Conservation (phyloP, 2,113 vertebrate genomes). For the Argyrosomus japonicus region DNA sequence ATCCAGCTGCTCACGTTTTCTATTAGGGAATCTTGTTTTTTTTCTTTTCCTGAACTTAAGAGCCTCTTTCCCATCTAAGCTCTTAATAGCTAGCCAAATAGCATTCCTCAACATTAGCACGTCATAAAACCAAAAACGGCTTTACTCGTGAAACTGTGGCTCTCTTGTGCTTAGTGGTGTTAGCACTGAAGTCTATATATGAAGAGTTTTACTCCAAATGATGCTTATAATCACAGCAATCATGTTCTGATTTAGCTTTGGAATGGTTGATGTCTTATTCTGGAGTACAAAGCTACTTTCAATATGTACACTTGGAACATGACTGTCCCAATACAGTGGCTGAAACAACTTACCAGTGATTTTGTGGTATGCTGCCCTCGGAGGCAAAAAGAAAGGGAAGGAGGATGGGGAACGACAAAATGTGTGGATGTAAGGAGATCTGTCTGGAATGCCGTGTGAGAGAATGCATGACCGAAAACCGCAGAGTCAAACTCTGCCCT, state of each 20-base stretch:
- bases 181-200: background rate
- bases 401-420: slow-evolving; percentile 2
- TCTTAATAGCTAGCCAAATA: slow-evolving; percentile 42
- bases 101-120: slow-evolving; percentile 66
- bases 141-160: slow-evolving; percentile 40
- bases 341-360: background rate
- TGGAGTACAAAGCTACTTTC: background rate
- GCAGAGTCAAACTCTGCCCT: slow-evolving; percentile 43
- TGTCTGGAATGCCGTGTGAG: slow-evolving; percentile 71
- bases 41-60: slow-evolving; percentile 45
- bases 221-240: slow-evolving; percentile 34
- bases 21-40: background rate
- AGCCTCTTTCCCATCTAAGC: slow-evolving; percentile 64
- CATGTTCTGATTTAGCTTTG: slow-evolving; percentile 5
- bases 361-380: slow-evolving; percentile 33
- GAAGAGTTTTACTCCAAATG: slow-evolving; percentile 8
- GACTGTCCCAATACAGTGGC: background rate
- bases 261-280: background rate
- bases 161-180: slow-evolving; percentile 10
- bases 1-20: slow-evolving; percentile 19
- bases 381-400: slow-evolving; percentile 32
- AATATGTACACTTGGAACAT: background rate
- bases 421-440: slow-evolving; percentile 68
- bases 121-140: slow-evolving; percentile 45
- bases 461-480: slow-evolving; percentile 69